A percentile compares a stretch with the other conserved stretches of the same genome.
phyloP scores from a whole-genome alignment of 1,140 invertebrate genomes.

The Coptotermes formosanus region DNA sequence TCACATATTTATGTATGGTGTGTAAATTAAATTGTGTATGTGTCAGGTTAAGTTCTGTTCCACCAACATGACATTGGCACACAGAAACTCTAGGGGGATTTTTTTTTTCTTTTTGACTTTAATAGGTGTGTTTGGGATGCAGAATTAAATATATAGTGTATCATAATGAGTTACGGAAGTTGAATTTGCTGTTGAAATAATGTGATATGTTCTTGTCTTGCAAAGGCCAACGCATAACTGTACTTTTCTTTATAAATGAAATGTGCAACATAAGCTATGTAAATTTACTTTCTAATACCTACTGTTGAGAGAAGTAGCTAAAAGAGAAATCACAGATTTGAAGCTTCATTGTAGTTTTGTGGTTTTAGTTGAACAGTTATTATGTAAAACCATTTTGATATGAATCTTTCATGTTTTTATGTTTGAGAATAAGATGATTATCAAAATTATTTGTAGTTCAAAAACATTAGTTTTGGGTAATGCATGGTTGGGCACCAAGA shows the following conservation, averaged over 20 bases:
- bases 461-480: neutral
- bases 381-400: neutral
- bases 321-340: neutral
- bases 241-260: neutral
- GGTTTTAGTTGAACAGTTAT: neutral
- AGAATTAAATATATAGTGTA: neutral
- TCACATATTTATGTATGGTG: neutral
- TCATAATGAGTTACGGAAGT: neutral
- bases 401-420: neutral
- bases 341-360: slow-evolving; percentile 10
- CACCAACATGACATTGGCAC: neutral
- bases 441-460: neutral
- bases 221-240: neutral
- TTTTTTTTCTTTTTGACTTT: neutral
- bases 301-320: neutral
- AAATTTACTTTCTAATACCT: neutral
- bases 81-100: neutral
- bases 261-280: neutral
- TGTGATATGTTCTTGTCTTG: neutral
- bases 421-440: neutral
- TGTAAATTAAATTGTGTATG: neutral
- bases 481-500: neutral
- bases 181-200: neutral
- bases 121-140: neutral
- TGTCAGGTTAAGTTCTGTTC: neutral